Conservation (phyloP, 2,113 vertebrate species). For the Syngnathus floridae region DNA sequence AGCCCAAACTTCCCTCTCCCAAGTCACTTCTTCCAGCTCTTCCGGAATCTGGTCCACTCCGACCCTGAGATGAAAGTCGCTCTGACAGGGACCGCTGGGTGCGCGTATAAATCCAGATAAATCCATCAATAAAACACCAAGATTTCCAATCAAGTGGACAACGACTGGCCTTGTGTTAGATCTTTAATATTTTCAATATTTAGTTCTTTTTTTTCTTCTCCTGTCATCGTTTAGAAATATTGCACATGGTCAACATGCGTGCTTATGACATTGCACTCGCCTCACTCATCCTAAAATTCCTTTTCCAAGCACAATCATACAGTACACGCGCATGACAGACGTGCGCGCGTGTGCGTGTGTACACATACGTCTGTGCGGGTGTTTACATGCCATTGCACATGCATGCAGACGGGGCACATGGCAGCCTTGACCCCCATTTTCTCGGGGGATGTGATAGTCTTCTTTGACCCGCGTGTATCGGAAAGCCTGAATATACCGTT, state of each 20-base stretch:
- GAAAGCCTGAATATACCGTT: conserved; percentile 50
- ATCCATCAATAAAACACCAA: neutral
- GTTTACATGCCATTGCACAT: conserved; percentile 45
- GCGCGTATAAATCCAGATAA: neutral
- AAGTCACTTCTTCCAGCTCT: too few relatives aligned
- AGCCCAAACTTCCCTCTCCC: too few relatives aligned
- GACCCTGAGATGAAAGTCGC: too few relatives aligned
- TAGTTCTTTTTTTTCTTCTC: conserved; percentile 54
- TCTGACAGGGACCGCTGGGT: too few relatives aligned
- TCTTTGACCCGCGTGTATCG: conserved; percentile 42
- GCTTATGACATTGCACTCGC: conserved; percentile 72
- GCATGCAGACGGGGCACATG: conserved; percentile 52
- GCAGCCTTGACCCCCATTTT: conserved; percentile 25
- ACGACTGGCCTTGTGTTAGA: conserved; percentile 68
- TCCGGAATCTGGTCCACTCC: too few relatives aligned
- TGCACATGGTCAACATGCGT: conserved; percentile 82
- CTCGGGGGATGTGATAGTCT: conserved; percentile 52
- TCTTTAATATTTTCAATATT: conserved; percentile 79
- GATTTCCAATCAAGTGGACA: neutral
- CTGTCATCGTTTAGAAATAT: conserved; percentile 75
- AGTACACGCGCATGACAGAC: conserved; percentile 69
- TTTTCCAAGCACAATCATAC: conserved; percentile 76
- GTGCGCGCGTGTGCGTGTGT: conserved; percentile 61
- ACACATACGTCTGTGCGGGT: conserved; percentile 49
- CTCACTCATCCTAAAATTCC: conserved; percentile 69